These are phyloP conservation scores for Nicator chloris DNA, from an alignment of 2,113 vertebrate genomes.

Conservation along the genomic window DNA sequence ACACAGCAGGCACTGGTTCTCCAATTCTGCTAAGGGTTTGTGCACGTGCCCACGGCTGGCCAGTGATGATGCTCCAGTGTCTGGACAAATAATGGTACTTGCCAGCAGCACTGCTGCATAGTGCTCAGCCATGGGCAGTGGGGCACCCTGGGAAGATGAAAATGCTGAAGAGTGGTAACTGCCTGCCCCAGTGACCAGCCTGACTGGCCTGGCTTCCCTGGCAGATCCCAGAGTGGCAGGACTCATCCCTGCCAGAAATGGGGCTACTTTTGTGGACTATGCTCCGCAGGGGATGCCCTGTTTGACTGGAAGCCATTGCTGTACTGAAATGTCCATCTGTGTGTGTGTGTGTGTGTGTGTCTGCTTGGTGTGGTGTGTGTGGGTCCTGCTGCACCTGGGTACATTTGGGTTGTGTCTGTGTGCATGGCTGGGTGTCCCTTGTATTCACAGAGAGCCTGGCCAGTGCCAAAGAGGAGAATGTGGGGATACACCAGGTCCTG, in stretches of 20 bases:
- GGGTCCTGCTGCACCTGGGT: not conserved
- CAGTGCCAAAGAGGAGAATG: constrained; percentile 95
- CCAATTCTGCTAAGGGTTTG: not conserved
- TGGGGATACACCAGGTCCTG: constrained; percentile 93
- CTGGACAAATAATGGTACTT: not conserved
- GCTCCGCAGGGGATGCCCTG: fast-evolving
- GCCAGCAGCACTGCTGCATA: fast-evolving
- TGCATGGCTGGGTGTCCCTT: constrained; percentile 13
- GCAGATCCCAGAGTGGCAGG: not conserved
- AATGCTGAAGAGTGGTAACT: not conserved
- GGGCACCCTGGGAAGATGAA: not conserved
- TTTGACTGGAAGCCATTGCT: not conserved
- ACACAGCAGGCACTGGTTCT: not conserved
- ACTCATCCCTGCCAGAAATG: not conserved
- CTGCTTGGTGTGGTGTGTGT: not conserved
- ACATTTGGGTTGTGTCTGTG: not conserved
- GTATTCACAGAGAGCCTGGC: constrained; percentile 87
- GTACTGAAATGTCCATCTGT: not conserved
- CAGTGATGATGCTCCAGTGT: not conserved
- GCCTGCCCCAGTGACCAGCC: not conserved
- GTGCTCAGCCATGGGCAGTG: fast-evolving
- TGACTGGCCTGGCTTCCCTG: not conserved
- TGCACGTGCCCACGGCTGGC: not conserved
- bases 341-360: not conserved
- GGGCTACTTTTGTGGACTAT: not conserved